Evolutionary conservation across 2,113 vertebrate species (phyloP).

Genomic region (Uria lomvia): DNA sequence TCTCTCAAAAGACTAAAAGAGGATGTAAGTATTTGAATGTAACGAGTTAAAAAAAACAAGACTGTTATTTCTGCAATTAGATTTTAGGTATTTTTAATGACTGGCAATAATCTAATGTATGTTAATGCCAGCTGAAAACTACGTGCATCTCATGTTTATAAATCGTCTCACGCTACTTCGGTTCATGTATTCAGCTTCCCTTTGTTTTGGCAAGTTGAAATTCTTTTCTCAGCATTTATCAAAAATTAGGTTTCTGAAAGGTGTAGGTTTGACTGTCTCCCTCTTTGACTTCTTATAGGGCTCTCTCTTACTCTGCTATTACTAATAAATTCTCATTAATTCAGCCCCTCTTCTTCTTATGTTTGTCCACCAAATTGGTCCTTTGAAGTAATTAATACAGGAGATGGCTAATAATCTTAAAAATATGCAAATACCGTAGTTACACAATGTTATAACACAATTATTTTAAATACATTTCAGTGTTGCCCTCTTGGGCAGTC

Average conservation of each 20-base stretch:
- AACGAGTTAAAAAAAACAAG: not conserved
- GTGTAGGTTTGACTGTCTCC: not conserved
- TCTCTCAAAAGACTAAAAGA: not conserved
- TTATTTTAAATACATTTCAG: not conserved
- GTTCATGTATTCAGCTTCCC: not conserved
- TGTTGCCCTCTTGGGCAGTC: not conserved
- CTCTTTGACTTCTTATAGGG: not conserved
- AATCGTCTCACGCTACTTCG: not conserved
- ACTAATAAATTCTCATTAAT: not conserved
- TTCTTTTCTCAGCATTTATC: not conserved
- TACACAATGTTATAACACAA: not conserved
- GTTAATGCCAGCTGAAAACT: not conserved
- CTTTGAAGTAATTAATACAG: not conserved
- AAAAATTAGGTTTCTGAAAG: not conserved
- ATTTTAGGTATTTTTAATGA: not conserved
- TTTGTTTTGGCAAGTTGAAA: not conserved
- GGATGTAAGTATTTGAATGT: not conserved
- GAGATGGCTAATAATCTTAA: not conserved
- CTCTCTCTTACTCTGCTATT: not conserved
- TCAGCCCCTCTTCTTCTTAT: not conserved
- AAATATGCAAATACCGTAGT: not conserved
- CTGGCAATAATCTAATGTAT: not conserved
- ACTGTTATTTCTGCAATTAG: not conserved
- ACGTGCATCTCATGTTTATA: not conserved
- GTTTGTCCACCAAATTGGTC: not conserved